These are phyloP conservation scores for Scortum barcoo DNA, from an alignment of 2,113 vertebrate species.

Conservation along the genomic window DNA sequence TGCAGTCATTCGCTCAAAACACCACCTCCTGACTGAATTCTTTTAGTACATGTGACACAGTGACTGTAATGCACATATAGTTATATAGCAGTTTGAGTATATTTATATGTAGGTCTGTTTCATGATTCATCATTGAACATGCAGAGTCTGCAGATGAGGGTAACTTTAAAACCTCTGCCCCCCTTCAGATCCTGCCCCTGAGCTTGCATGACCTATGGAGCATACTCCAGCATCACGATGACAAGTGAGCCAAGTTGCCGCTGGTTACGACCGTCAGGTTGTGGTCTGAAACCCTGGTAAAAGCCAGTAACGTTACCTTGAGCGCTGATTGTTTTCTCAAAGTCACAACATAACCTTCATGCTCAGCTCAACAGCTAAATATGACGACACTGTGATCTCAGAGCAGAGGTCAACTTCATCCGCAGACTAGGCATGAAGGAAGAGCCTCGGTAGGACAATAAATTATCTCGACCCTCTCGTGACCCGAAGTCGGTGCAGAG, in stretches of 20 bases:
- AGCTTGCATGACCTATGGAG: not conserved
- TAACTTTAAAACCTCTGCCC: not conserved
- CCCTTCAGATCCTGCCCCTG: not conserved
- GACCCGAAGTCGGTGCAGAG: constrained; percentile 25
- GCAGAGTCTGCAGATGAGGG: not conserved
- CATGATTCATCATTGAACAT: not conserved
- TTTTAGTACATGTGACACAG: not conserved
- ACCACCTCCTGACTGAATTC: not conserved
- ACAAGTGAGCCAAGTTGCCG: not conserved
- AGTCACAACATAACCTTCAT: constrained; percentile 19
- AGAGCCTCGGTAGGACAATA: constrained; percentile 28
- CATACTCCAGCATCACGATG: not conserved
- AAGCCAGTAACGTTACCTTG: too few relatives aligned
- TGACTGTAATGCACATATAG: not conserved
- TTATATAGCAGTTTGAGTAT: not conserved
- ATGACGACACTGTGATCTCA: not conserved
- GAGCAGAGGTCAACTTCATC: constrained; percentile 8
- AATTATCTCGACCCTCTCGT: constrained; percentile 19
- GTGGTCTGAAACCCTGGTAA: not conserved
- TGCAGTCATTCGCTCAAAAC: not conserved
- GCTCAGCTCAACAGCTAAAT: constrained; percentile 1
- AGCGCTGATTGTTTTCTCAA: constrained; percentile 6
- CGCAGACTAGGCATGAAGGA: not conserved
- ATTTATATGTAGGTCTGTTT: not conserved
- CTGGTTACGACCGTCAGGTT: not conserved